Conservation (phyloP, 2,888 invertebrate genomes). For the Enchytraeus crypticus region DNA sequence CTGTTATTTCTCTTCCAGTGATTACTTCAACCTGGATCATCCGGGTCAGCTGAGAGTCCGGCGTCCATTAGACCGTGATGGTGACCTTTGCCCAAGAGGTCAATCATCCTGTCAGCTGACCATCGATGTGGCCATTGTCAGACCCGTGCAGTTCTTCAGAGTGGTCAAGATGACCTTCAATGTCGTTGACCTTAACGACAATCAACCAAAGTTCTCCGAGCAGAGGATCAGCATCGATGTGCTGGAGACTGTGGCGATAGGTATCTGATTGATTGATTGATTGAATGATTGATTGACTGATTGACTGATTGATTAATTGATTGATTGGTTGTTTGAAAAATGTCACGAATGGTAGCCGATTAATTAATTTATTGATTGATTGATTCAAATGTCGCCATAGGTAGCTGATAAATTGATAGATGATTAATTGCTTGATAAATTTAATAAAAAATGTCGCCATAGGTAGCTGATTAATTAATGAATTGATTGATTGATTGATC, state of each 20-base stretch:
- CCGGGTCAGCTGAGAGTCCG: not conserved
- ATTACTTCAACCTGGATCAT: not conserved
- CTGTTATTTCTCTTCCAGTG: not conserved
- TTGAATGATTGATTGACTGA: not conserved
- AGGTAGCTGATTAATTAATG: no score
- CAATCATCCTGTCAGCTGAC: not conserved
- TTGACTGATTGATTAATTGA: no score
- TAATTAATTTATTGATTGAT: no score
- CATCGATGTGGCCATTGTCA: not conserved
- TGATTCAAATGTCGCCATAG: no score
- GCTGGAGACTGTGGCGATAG: not conserved
- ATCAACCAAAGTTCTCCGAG: constrained; percentile 5
- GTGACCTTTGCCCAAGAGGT: not conserved
- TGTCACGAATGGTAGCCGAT: no score
- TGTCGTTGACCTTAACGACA: constrained; percentile 13
- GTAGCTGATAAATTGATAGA: no score
- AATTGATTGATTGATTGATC: no score
- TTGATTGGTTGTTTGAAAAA: no score
- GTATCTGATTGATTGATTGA: not conserved
- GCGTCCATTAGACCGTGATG: not conserved
- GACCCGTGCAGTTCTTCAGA: constrained; percentile 2
- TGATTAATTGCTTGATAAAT: no score
- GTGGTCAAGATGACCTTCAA: constrained; percentile 7
- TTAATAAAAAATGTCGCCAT: no score
- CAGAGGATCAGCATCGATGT: not conserved